A percentile compares a stretch with the other conserved stretches of the same genome.
Evolutionary conservation across 2,113 vertebrate genomes (phyloP).

Genomic region (Cebus imitator): DNA sequence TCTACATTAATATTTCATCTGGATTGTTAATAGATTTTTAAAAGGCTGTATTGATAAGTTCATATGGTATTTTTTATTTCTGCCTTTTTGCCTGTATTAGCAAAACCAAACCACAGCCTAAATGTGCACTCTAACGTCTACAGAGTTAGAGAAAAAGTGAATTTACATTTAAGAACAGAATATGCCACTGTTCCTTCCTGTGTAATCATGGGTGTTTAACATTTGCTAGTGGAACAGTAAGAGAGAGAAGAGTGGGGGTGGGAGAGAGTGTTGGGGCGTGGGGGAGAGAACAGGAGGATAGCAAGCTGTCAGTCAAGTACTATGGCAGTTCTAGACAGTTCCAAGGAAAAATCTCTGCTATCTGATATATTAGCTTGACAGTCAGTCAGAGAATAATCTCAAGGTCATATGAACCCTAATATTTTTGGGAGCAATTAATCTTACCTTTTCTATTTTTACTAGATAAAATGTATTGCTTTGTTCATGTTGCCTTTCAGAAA

Average conservation of each 20-base stretch:
- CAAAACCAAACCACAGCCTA: background rate
- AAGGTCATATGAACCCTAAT: slow-evolving; percentile 57
- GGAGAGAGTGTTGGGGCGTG: background rate
- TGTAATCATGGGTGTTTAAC: slow-evolving; percentile 48
- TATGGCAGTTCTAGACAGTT: background rate
- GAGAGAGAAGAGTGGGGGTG: background rate
- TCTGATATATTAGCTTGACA: slow-evolving; percentile 18
- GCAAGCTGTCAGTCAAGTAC: slow-evolving; percentile 1
- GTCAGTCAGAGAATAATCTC: slow-evolving; percentile 35
- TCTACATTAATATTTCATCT: background rate
- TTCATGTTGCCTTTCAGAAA: background rate
- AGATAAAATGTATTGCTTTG: background rate
- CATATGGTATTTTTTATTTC: background rate
- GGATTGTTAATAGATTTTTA: background rate
- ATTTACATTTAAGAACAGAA: slow-evolving; percentile 40
- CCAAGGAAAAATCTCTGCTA: slow-evolving; percentile 14
- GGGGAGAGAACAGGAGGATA: background rate
- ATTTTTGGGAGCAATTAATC: background rate
- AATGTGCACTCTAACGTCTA: background rate
- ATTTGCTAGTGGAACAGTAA: background rate
- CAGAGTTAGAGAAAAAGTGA: background rate
- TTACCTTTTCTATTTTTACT: background rate
- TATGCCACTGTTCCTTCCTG: background rate
- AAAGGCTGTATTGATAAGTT: background rate
- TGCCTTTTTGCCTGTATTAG: background rate